Base-by-base conservation (phyloP, 2,888 invertebrate species). In the Camponotus fellah region DNA sequence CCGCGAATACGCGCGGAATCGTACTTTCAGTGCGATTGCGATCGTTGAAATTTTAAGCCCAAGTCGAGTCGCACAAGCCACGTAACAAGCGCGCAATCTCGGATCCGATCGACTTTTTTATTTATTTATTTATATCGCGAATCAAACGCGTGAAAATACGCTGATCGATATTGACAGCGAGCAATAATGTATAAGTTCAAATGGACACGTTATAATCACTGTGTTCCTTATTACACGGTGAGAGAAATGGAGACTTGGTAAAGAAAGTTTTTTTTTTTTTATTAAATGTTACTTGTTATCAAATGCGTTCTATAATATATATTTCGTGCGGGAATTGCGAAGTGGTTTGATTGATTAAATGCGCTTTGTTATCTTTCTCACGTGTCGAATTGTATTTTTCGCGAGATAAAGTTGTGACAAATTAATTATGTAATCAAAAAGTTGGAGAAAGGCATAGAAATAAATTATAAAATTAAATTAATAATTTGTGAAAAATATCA, bases 131-230 rank as follows among this genome's bases (percentile, higher is more conserved):
- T 12, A 66, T 8, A 66, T 8, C 34, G 26, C 43, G 2, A 21
- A 34, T 37, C 43, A 68, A 77, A 58, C 34, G 34, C 68, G 68
- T 68, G 58, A 58, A 79, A 79, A 66, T 58, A 10, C 26, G 53
- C 14, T 62, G 34, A 58, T 79, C 14, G 43, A 79, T 58, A 79
- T 43, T 69, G 43, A 69, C 56, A 58, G 32, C 32, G 10, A 10
- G 12, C 43, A 43, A 69, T 79, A 60, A 79, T 21, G 6, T 79
- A 34, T 58, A 56, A 56, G 32, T 12, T 66, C 40, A n/a, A 40
- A 58, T 53, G 21, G 43, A 21, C 17, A 17, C n/a, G 53, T 8
- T n/a, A 37, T 43, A 34, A 79, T 58, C 34, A 14, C 43, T 17
- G 17, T 5, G 12, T 37, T 76, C 8, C 21, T 21, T 9, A 49